A percentile compares a stretch with the other conserved stretches of the same genome.
phyloP scores from a whole-genome alignment of 2,888 invertebrate genomes.

The Oscheius sp. region DNA sequence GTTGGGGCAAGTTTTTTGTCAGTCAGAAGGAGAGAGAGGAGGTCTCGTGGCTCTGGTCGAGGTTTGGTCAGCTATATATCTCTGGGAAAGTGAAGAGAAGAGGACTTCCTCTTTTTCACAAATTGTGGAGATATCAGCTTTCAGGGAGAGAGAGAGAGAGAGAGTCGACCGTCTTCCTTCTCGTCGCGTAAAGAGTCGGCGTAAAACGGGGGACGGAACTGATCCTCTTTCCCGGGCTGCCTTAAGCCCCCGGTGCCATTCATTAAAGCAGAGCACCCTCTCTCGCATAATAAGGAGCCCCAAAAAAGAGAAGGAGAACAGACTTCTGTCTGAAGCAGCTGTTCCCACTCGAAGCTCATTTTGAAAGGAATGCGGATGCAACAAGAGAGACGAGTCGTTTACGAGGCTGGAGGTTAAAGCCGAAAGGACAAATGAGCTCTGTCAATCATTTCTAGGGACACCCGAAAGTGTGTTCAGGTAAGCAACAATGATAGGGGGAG shows the following conservation, averaged over 20 bases:
- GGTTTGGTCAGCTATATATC: too few relatives aligned
- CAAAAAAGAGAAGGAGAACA: background rate
- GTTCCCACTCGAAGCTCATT: too few relatives aligned
- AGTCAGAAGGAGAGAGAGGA: background rate
- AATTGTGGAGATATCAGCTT: background rate
- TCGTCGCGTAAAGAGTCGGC: constrained; percentile 9
- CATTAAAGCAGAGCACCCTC: constrained; percentile 26
- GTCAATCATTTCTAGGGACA: too few relatives aligned
- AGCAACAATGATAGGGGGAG: background rate
- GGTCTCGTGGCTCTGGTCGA: background rate
- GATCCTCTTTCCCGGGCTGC: constrained; percentile 4
- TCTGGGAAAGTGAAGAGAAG: too few relatives aligned
- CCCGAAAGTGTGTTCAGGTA: too few relatives aligned
- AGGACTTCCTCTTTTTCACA: background rate
- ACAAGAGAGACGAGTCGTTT: too few relatives aligned
- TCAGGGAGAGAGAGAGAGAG: background rate
- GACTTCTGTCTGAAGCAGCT: background rate
- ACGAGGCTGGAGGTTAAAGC: too few relatives aligned
- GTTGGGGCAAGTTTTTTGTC: too few relatives aligned
- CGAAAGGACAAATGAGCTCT: too few relatives aligned
- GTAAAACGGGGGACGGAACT: constrained; percentile 14
- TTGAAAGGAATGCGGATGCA: too few relatives aligned
- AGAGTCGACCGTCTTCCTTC: background rate
- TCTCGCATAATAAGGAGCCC: constrained; percentile 12
- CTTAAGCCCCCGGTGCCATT: constrained; percentile 21